Base-by-base conservation (phyloP, 2,888 invertebrate genomes). In the Zelleria hepariella region DNA sequence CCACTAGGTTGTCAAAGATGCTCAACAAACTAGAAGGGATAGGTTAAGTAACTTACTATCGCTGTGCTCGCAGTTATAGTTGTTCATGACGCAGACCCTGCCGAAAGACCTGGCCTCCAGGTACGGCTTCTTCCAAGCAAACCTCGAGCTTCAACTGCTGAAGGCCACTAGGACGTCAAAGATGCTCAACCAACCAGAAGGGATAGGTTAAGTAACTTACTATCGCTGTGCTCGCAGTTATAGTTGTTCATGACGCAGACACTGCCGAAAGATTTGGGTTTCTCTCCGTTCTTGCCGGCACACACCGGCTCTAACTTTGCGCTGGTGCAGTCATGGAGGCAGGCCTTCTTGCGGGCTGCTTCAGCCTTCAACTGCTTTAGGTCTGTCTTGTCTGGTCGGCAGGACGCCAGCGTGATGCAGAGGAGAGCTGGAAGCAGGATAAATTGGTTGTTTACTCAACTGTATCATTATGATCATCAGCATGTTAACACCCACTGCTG, bases 1-100 rank as follows among this genome's bases (percentile, higher is more conserved):
- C 92, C 92, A n/a, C n/a, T n/a, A n/a, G n/a, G n/a, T n/a, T n/a
- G n/a, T n/a, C n/a, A n/a, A n/a, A n/a, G n/a, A n/a, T n/a, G n/a
- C n/a, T n/a, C n/a, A n/a, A n/a, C n/a, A 32, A 32, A 32, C 5
- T 5, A 49, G 10, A n/a, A n/a, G n/a, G n/a, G n/a, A n/a, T n/a
- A n/a, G n/a, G n/a, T n/a, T n/a, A 53, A 15, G 15, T 2, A 62
- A 84, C 91, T 90, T 75, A 93, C 93, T 90, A 55, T 91, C 90
- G 68, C 90, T 90, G 68, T 91, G 84, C 69, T 93, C 92, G 77
- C 93, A 93, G 68, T 93, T 93, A 74, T 91, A 90, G 67, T 91
- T 91, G 62, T 90, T 88, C 77, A 93, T 77, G 54, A 91, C 92
- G 71, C 93, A 93, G 63, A 89, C 89, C 70, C 80, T 92, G 63